These are phyloP conservation scores for Hippocampus guttulatus DNA, from an alignment of 2,113 vertebrate species.

Conservation along the genomic window DNA sequence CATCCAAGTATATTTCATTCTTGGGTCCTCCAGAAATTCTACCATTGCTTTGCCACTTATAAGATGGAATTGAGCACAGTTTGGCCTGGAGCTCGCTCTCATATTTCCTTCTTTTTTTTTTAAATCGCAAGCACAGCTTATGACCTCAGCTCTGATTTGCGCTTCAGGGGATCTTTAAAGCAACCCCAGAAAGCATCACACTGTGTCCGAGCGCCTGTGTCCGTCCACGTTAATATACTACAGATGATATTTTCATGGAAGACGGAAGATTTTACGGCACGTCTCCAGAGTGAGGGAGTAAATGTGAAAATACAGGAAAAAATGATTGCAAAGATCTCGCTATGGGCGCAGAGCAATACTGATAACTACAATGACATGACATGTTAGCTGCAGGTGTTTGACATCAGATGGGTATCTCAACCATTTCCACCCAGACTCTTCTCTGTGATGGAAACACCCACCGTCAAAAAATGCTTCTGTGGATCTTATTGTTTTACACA, in stretches of 20 bases:
- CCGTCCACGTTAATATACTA: constrained; percentile 6
- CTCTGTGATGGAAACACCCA: background rate
- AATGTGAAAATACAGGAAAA: constrained; percentile 8
- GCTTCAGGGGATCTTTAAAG: constrained; percentile 13
- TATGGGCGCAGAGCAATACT: constrained; percentile 7
- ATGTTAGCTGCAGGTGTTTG: constrained; percentile 5
- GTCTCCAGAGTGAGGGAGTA: constrained; percentile 2
- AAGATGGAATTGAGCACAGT: constrained; percentile 4
- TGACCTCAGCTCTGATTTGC: constrained; percentile 11
- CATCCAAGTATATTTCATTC: constrained; percentile 6
- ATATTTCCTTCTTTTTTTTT: background rate
- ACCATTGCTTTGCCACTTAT: background rate
- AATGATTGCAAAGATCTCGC: constrained; percentile 11
- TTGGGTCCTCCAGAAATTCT: background rate
- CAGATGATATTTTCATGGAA: constrained; percentile 6
- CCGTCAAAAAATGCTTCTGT: background rate
- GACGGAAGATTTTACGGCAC: constrained; percentile 5
- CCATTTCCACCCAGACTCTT: background rate
- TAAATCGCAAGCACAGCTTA: background rate
- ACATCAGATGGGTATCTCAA: background rate
- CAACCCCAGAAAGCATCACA: constrained; percentile 6
- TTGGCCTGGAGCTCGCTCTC: constrained; percentile 4
- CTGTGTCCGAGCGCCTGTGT: background rate
- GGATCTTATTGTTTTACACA: background rate
- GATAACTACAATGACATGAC: background rate